Percentiles rank a stretch among this genome's conserved stretches.
These are phyloP conservation scores for Halcyon chelicuti DNA, from an alignment of 2,797 vertebrate species.

Conservation along the genomic window DNA sequence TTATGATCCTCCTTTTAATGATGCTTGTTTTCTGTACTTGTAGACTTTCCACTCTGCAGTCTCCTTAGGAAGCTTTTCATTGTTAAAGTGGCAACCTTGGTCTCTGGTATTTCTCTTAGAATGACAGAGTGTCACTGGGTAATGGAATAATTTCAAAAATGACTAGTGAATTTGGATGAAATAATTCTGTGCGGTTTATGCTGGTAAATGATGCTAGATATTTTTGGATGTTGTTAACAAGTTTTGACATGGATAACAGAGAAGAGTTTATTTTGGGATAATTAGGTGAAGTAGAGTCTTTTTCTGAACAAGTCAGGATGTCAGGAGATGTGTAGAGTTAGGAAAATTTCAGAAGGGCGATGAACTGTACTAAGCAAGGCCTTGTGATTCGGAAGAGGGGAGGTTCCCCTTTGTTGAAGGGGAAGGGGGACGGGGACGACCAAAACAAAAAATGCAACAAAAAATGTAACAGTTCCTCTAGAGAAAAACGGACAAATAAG, in stretches of 20 bases:
- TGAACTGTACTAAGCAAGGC: background rate
- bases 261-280: background rate
- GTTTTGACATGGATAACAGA: background rate
- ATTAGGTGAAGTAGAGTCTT: background rate
- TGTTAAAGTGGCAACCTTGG: background rate
- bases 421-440: rapidly evolving
- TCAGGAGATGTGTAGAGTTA: background rate
- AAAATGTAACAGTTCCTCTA: background rate
- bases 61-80: background rate
- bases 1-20: too few species aligned
- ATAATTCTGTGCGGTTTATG: background rate
- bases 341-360: background rate
- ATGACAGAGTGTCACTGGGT: background rate
- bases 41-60: background rate
- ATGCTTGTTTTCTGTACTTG: background rate
- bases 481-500: background rate
- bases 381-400: background rate
- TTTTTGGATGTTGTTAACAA: background rate
- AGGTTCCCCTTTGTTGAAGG: background rate
- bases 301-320: background rate
- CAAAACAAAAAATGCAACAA: background rate
- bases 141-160: background rate
- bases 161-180: background rate
- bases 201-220: background rate
- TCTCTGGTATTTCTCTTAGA: background rate